Conservation (phyloP, 2,888 invertebrate genomes). For the Suillia variegata region DNA sequence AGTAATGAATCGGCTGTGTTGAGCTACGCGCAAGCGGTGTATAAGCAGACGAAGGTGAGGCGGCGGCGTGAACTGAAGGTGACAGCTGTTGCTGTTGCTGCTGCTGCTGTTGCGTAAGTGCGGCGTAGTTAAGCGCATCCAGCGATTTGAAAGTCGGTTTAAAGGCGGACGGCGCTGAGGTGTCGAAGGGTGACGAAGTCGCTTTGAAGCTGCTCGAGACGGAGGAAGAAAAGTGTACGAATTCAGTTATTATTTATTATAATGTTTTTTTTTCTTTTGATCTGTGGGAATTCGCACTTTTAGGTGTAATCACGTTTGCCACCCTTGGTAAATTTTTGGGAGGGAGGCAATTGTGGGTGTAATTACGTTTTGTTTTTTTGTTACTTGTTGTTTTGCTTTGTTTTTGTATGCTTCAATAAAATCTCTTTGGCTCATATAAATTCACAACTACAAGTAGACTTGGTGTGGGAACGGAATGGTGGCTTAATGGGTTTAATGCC, state of each 20-base stretch:
- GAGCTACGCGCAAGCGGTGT: slow-evolving; percentile 42
- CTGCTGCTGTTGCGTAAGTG: slow-evolving; percentile 15
- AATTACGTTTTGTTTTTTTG: too few species aligned
- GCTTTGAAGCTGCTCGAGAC: slow-evolving; percentile 52
- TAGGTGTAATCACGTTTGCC: too few species aligned
- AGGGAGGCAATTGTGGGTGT: too few species aligned
- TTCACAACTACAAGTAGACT: too few species aligned
- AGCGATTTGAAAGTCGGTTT: slow-evolving; percentile 57
- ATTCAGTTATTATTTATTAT: slow-evolving; percentile 11
- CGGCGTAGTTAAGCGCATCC: slow-evolving; percentile 42
- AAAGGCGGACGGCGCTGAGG: slow-evolving; percentile 50
- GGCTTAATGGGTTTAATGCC: too few species aligned
- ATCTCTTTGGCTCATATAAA: not conserved
- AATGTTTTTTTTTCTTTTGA: slow-evolving; percentile 1
- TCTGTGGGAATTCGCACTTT: not conserved
- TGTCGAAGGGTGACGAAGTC: slow-evolving; percentile 47
- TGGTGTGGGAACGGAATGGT: not conserved
- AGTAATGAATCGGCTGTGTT: slow-evolving; percentile 39
- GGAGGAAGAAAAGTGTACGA: not conserved
- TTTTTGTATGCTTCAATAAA: too few species aligned
- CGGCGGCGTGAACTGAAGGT: slow-evolving; percentile 38
- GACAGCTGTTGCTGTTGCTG: slow-evolving; percentile 27
- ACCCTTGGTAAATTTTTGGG: too few species aligned
- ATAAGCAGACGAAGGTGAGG: slow-evolving; percentile 33
- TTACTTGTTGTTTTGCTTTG: not conserved